Evolutionary conservation across 2,888 invertebrate genomes (phyloP), one percentile per base, ranked within the genome.

Genomic region (Drosophila recens): DNA sequence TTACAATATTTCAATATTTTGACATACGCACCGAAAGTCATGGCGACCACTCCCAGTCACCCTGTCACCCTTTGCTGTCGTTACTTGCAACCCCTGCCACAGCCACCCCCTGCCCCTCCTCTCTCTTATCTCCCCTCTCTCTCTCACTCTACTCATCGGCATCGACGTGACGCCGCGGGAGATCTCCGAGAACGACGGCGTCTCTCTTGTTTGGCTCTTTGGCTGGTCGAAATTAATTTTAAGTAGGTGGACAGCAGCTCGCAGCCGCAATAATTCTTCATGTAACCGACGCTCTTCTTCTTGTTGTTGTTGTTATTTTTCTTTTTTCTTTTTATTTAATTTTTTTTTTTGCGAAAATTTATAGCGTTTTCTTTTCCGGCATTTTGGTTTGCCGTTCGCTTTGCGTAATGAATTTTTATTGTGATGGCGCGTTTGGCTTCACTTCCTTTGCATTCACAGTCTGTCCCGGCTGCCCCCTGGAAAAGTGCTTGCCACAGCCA

Each of bases 331-430:
- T 23, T 15, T 10, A 8, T 66, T 73, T 86, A 34, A 62, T 73
- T 62, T 67, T 68, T 56, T 57, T 72, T 77, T 67, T 69, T 61
- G 65, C 61, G 85, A 87, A 76, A 89, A 86, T 82, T 86, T 84
- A 86, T 86, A 75, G 88, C 86, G 75, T 72, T 85, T 86, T 87
- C 86, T 80, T 76, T 86, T 86, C 80, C 80, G 82, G 82, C 88
- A 75, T 77, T 89, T 82, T 86, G 77, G 70, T 72, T 74, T 72
- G 72, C 78, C 70, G 56, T 78, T 76, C 83, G 75, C 74, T 76
- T 74, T 82, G 49, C 85, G 88, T 90, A 90, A 87, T 88, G 87
- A 87, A 88, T 87, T 87, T 90, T 87, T 90, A 87, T 87, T 90
- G 88, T 82, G 77, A 82, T 79, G 76, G 72, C 79, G 85, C 85